A percentile compares a stretch with the other conserved stretches of the same genome.
phyloP scores from a whole-genome alignment of 2,113 vertebrate genomes.

The Colistium nudipinnis region DNA sequence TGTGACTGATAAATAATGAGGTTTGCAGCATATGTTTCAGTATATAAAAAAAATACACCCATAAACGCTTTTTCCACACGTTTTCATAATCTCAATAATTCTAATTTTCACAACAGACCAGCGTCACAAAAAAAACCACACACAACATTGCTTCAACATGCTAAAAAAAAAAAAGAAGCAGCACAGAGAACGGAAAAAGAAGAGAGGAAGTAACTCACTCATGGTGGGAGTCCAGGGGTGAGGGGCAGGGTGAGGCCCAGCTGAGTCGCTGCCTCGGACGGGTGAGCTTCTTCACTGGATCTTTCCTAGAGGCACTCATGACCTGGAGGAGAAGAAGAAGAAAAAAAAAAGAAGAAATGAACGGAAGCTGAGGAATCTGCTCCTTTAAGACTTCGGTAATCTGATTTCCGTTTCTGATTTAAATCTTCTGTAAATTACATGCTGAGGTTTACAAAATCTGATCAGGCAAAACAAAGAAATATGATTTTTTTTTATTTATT shows the following conservation, averaged over 20 bases:
- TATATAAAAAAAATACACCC: no score
- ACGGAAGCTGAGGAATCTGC: no score
- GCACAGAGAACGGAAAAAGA: background rate
- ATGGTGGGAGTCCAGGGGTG: constrained; percentile 73
- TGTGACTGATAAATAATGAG: constrained; percentile 62
- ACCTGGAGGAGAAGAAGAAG: constrained; percentile 64
- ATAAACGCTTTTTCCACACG: no score
- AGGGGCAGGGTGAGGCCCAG: constrained; percentile 63
- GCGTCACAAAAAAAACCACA: no score
- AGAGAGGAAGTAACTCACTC: constrained; percentile 81
- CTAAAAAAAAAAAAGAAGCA: background rate
- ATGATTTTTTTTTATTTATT: background rate
- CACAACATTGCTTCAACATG: no score
- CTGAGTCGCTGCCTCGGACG: constrained; percentile 60
- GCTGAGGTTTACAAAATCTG: no score
- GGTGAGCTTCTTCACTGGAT: constrained; percentile 80
- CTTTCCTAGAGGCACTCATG: constrained; percentile 81
- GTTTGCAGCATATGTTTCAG: constrained; percentile 56
- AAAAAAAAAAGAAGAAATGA: background rate
- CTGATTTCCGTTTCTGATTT: no score
- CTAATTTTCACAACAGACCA: no score
- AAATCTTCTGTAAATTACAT: no score
- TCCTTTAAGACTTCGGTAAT: no score
- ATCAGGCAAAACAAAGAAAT: background rate
- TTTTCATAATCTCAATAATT: no score